These are phyloP conservation scores for Sarcophaga caerulescens DNA, from an alignment of 2,888 invertebrate genomes.

Conservation along the genomic window DNA sequence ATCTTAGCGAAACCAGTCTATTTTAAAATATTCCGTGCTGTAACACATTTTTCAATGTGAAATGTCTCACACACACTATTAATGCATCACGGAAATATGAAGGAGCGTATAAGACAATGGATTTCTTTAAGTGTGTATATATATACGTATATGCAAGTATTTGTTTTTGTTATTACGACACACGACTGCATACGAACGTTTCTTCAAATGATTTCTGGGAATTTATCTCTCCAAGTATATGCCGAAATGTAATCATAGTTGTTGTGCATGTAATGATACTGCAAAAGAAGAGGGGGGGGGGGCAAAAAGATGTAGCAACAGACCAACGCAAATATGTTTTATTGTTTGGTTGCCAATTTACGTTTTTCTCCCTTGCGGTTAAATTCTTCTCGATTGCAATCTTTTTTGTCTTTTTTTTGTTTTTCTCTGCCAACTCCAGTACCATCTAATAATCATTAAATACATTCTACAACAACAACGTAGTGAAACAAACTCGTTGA, in stretches of 20 bases:
- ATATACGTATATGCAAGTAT: not conserved
- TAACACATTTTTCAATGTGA: too few species aligned
- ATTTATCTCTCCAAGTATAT: not conserved
- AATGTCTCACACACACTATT: too few species aligned
- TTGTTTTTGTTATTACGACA: not conserved
- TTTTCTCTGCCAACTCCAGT: not conserved
- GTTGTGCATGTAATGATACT: not conserved
- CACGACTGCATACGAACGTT: not conserved
- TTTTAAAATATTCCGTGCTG: too few species aligned
- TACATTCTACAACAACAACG: conserved; percentile 3
- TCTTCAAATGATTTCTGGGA: not conserved
- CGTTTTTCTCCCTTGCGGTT: conserved; percentile 24
- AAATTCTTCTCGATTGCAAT: not conserved
- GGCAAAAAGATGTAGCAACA: not conserved
- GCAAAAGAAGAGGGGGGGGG: too few species aligned
- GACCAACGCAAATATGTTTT: conserved; percentile 16
- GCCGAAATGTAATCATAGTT: not conserved
- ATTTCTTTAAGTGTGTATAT: too few species aligned
- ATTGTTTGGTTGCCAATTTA: conserved; percentile 43
- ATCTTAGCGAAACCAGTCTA: too few species aligned
- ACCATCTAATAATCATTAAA: conserved; percentile 57
- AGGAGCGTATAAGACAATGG: too few species aligned
- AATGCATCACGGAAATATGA: too few species aligned
- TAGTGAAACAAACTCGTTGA: conserved; percentile 23
- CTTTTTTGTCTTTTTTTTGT: not conserved